Percentiles rank a stretch among this genome's conserved stretches.
These are phyloP conservation scores for Ophioderma brevispina DNA, from an alignment of 35 echinoderm and acorn worm species.

Conservation along the genomic window DNA sequence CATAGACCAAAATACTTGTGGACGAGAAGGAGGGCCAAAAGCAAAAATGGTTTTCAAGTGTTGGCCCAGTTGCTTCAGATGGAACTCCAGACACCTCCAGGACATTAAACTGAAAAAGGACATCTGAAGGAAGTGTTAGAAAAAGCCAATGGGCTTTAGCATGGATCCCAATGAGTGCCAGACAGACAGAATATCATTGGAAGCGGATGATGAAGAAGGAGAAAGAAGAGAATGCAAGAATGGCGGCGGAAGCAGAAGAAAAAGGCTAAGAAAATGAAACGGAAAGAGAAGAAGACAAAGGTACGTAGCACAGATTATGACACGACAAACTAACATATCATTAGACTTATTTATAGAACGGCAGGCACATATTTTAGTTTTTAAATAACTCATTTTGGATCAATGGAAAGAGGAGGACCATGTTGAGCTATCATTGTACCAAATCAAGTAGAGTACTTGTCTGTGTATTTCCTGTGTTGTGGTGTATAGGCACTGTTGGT, in stretches of 20 bases:
- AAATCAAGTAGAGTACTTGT: too few species aligned
- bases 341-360: too few species aligned
- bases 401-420: too few species aligned
- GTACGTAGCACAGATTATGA: background rate
- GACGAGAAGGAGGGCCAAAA: background rate
- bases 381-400: too few species aligned
- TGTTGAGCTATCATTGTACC: too few species aligned
- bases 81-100: background rate
- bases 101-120: background rate
- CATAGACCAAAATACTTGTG: too few species aligned
- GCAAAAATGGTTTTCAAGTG: background rate
- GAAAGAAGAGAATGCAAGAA: background rate
- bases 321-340: too few species aligned
- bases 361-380: too few species aligned
- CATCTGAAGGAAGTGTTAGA: background rate
- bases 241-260: background rate
- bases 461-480: too few species aligned
- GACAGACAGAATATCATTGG: background rate
- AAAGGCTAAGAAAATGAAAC: constrained; percentile 3
- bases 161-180: background rate
- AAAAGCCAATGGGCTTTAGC: background rate
- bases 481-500: too few species aligned
- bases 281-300: background rate
- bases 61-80: background rate
- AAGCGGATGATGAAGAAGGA: background rate